Base-by-base conservation (phyloP, 2,888 invertebrate genomes). In the Balanococcus diminutus region DNA sequence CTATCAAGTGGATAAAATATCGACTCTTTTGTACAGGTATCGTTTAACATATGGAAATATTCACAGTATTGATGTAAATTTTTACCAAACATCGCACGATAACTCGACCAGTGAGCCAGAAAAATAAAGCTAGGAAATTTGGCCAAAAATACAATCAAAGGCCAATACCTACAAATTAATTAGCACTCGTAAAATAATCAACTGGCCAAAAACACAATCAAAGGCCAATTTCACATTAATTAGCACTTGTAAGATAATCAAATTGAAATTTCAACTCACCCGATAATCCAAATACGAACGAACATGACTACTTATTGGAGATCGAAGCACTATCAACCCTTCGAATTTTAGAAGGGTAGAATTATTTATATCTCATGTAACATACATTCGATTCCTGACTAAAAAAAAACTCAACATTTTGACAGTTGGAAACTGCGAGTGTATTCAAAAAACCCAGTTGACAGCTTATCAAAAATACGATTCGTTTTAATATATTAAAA, bases 221-320 rank as follows among this genome's bases (percentile, higher is more conserved):
- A 46, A n/a, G 2, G n/a, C 46, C 2, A 5, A 22, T 56, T 56
- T 6, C 11, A 56, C 9, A 56, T 8, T 22, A 56, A 22, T 56
- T 22, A 56, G 8, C 56, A 22, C 22, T 28, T 16, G 28, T 14
- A 16, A 28, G 14, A 67, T 67, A 67, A n/a, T 4, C 1, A 25
- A 28, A 67, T 3, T 2, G n/a, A 2, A 67, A n/a, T n/a, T 81
- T 16, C 6, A 25, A 82, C 82, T 82, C 31, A 82, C 82, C 82
- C 82, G 19, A 82, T 82, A 46, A 82, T 82, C 82, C 82, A 82
- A 56, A 82, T 82, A 82, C 82, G 82, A 51, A 51, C 82, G 31
- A 82, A 82, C 82, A 82, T 82, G 51, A 14, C 56, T 32, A 46
- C 28, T 19, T 46, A 46, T 82, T 56, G 82, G 31, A 82, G n/a